Conservation (phyloP, 2,797 vertebrate species). For the Syngnathus acus region DNA sequence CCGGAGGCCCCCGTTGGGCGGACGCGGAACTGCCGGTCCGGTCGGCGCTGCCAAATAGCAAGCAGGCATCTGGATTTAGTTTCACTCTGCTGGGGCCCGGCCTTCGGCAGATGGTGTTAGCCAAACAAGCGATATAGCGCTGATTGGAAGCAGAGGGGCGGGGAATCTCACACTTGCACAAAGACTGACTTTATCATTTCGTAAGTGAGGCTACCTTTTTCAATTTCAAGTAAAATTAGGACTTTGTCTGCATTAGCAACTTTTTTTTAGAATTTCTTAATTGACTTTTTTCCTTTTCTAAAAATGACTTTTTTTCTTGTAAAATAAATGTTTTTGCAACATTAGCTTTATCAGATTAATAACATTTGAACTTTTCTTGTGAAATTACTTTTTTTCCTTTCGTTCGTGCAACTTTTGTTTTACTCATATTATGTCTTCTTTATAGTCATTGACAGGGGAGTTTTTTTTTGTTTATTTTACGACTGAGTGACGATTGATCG, state of each 20-base stretch:
- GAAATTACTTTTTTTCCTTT: too few species aligned
- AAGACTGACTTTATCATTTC: not conserved
- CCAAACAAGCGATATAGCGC: slow-evolving; percentile 57
- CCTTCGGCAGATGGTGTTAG: slow-evolving; percentile 56
- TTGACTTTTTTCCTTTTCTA: too few species aligned
- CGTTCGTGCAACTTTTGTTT: too few species aligned
- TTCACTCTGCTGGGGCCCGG: slow-evolving; percentile 46
- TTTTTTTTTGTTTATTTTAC: not conserved
- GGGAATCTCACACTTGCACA: slow-evolving; percentile 31
- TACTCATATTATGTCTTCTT: too few species aligned
- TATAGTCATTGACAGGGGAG: not conserved
- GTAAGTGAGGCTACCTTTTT: too few species aligned
- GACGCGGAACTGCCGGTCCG: slow-evolving; percentile 11
- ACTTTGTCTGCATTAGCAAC: too few species aligned
- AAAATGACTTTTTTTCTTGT: too few species aligned
- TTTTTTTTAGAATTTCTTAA: too few species aligned
- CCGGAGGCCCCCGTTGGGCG: not conserved
- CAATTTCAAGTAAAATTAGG: too few species aligned
- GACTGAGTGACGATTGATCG: not conserved
- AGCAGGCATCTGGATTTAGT: slow-evolving; percentile 68
- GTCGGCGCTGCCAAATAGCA: slow-evolving; percentile 51
- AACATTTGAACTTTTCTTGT: too few species aligned
- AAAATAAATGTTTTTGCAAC: too few species aligned
- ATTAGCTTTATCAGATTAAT: too few species aligned
- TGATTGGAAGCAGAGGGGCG: slow-evolving; percentile 65